phyloP scores from a whole-genome alignment of 2,888 invertebrate species.

The Protophormia terraenovae region DNA sequence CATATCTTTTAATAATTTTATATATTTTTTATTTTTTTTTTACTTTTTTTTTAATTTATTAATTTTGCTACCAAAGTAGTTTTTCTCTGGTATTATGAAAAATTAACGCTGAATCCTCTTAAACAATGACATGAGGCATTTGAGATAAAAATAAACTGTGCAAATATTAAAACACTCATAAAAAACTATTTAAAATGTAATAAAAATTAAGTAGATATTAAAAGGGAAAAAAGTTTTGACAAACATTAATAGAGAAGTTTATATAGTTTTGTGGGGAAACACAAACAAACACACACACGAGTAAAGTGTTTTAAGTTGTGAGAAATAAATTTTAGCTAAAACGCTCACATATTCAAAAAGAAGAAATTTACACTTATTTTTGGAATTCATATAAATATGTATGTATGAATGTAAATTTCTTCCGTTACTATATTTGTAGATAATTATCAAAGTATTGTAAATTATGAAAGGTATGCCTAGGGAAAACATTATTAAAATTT shows the following conservation, averaged over 20 bases:
- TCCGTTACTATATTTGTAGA: background rate
- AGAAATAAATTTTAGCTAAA: background rate
- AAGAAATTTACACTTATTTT: too few species aligned
- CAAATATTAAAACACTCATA: background rate
- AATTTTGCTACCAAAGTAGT: background rate
- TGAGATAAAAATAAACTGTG: background rate
- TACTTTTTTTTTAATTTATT: background rate
- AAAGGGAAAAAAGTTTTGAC: background rate
- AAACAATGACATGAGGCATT: slow-evolving; percentile 5
- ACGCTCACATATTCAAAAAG: background rate
- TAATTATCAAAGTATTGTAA: background rate
- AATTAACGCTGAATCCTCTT: background rate
- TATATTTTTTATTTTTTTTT: background rate
- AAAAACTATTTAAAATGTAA: slow-evolving; percentile 1
- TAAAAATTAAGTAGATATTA: background rate
- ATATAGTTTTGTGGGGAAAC: background rate
- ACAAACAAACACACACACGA: background rate
- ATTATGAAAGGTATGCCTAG: background rate
- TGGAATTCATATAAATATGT: too few species aligned
- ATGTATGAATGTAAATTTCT: background rate
- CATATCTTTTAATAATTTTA: background rate
- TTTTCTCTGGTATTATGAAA: background rate
- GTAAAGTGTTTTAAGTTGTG: background rate
- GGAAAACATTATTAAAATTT: background rate
- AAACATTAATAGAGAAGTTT: background rate